phyloP scores from a whole-genome alignment of 2,797 vertebrate species.

The Knipowitschia caucasica region DNA sequence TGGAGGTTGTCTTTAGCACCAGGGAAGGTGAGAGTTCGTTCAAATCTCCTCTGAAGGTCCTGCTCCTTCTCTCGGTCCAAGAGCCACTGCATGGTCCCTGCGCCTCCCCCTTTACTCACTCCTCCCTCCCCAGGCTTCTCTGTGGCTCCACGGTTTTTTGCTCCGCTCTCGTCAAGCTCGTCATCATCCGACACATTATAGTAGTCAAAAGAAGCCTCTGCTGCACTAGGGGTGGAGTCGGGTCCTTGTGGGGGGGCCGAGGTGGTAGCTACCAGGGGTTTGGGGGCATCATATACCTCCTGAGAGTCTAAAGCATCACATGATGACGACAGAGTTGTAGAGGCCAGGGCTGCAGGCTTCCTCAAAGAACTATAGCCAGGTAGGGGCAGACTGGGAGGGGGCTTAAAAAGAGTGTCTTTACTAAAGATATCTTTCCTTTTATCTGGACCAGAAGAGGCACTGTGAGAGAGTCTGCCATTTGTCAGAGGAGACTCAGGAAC shows the following conservation, averaged over 20 bases:
- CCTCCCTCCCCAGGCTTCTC: constrained; percentile 78
- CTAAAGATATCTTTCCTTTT: constrained; percentile 95
- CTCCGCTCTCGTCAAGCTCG: constrained; percentile 87
- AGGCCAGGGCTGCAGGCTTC: constrained; percentile 59
- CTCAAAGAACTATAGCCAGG: constrained; percentile 84
- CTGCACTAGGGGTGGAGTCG: constrained; percentile 74
- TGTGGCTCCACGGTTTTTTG: constrained; percentile 73
- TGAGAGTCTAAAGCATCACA: constrained; percentile 80
- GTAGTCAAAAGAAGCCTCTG: constrained; percentile 92
- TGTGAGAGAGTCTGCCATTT: constrained; percentile 84
- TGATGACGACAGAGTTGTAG: constrained; percentile 56
- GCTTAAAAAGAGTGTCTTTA: constrained; percentile 94
- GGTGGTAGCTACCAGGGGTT: constrained; percentile 74
- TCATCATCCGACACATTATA: constrained; percentile 97
- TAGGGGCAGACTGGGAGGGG: constrained; percentile 83
- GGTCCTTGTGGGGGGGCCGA: constrained; percentile 64
- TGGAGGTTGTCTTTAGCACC: constrained; percentile 78
- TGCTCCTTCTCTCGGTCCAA: constrained; percentile 93
- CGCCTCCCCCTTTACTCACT: constrained; percentile 66
- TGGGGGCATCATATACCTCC: constrained; percentile 86
- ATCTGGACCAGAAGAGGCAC: constrained; percentile 84
- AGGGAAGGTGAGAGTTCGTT: constrained; percentile 95
- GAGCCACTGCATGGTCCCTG: constrained; percentile 97
- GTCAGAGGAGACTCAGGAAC: constrained; percentile 78
- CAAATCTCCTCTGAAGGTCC: constrained; percentile 94